Evolutionary conservation across 2,113 vertebrate genomes (phyloP), one percentile per base, ranked within the genome.

Genomic region (Ariopsis seemanni): DNA sequence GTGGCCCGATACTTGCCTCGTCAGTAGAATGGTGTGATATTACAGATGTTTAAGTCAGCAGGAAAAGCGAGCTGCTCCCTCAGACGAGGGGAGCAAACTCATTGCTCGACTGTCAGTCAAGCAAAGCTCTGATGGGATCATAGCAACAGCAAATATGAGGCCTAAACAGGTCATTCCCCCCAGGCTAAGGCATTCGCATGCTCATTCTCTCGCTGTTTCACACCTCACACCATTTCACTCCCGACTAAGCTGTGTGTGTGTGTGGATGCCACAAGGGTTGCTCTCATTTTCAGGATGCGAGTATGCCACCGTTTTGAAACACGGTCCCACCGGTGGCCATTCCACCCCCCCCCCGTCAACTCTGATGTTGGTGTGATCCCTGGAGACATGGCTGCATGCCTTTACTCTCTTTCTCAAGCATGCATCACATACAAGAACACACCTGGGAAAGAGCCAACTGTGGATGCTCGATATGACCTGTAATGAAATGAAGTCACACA

Each of bases 211-310:
- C 30, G 6, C 48, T 67, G 60, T 81, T 87, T 18, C 11, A 86
- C 78, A 86, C 85, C 74, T 89, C 90, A 89, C 82, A 91, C 89
- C 88, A 87, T 89, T 87, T 81, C 55, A 60, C 58, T 91, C 91
- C 85, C 86, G 91, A 90, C 85, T 85, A 91, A 72, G 85, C 89
- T 84, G 90, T 67, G 84, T 62, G n/a, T 42, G 89, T 87, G 89
- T 53, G 82, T 88, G 85, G 85, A 87, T 80, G 88, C n/a, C 65
- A 69, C 48, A 17, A 91, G 83, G 6, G 14, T 22, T 7, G 62
- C 85, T 89, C 87, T 79, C 87, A 89, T 92, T 92, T 93, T 92
- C 91, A 91, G 91, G 90, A 90, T 34, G 50, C 63, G 82, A 77
- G 86, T 82, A 82, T 55, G 34, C 85, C 18, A 67, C 84, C 79